phyloP scores from a whole-genome alignment of 2,888 invertebrate genomes.

The Meteorus colon region DNA sequence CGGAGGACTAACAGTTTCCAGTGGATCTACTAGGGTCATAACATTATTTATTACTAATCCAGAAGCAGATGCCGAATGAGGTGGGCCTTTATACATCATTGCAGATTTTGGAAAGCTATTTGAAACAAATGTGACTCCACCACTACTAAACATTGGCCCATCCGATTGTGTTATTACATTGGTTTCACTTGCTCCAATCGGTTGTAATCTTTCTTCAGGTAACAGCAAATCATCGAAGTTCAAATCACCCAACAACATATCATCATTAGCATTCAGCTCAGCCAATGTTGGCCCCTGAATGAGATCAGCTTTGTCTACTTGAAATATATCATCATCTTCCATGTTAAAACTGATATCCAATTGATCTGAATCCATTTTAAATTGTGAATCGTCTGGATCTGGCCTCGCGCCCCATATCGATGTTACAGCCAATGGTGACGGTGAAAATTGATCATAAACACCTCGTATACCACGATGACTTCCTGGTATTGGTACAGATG shows the following conservation, averaged over 20 bases:
- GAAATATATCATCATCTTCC: slow-evolving; percentile 92
- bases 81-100: slow-evolving; percentile 59
- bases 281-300: slow-evolving; percentile 89
- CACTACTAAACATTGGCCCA: slow-evolving; percentile 57
- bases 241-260: slow-evolving; percentile 86
- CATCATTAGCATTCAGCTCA: slow-evolving; percentile 89
- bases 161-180: slow-evolving; percentile 49
- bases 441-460: slow-evolving; percentile 70
- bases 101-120: slow-evolving; percentile 69
- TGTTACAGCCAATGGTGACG: slow-evolving; percentile 64
- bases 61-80: slow-evolving; percentile 56
- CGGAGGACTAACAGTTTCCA: slow-evolving; percentile 68
- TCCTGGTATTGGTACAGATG: slow-evolving; percentile 70
- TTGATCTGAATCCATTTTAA: slow-evolving; percentile 65
- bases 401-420: slow-evolving; percentile 76
- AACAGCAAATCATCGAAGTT: slow-evolving; percentile 89
- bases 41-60: slow-evolving; percentile 63
- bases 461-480: slow-evolving; percentile 66
- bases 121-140: slow-evolving; percentile 58
- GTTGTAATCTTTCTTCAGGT: slow-evolving; percentile 78
- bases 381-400: slow-evolving; percentile 63
- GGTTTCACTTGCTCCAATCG: slow-evolving; percentile 56
- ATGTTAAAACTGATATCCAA: slow-evolving; percentile 78
- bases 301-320: slow-evolving; percentile 90
- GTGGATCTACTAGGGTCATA: slow-evolving; percentile 64